A percentile compares a stretch with the other conserved stretches of the same genome.
These are phyloP conservation scores for Mesembrinibis cayennensis DNA, from an alignment of 2,113 vertebrate species.

Conservation along the genomic window DNA sequence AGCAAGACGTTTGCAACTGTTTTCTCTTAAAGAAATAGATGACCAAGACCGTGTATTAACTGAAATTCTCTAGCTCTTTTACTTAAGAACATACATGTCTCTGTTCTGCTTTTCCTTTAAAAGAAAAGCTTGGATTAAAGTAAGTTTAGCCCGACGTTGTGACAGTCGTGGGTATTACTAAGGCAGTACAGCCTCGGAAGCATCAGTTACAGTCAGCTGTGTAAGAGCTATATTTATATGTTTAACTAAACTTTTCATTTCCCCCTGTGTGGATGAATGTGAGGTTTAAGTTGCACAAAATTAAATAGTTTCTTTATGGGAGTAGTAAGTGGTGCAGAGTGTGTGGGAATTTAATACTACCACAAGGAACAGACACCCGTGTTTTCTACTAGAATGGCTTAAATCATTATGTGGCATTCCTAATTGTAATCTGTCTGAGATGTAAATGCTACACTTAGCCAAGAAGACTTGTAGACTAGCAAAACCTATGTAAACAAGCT, in stretches of 20 bases:
- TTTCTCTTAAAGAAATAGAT: neutral
- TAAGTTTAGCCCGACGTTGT: neutral
- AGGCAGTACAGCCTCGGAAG: neutral
- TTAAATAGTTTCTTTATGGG: constrained; percentile 28
- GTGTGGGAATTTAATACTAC: constrained; percentile 26
- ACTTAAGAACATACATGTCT: neutral
- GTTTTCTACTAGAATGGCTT: constrained; percentile 9
- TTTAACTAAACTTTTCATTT: constrained; percentile 25
- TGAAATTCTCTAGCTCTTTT: neutral
- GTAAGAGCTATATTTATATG: constrained; percentile 8
- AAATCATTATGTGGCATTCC: neutral
- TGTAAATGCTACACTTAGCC: neutral
- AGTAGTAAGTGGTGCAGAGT: neutral
- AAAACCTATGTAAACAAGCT: neutral
- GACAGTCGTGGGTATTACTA: neutral
- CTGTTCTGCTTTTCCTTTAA: neutral
- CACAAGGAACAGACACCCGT: neutral
- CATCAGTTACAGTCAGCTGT: neutral
- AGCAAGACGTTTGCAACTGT: neutral
- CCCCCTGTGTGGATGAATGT: neutral
- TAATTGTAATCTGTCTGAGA: neutral
- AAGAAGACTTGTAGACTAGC: neutral
- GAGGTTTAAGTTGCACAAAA: constrained; percentile 40
- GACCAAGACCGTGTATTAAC: neutral
- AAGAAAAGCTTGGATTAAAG: neutral